phyloP scores from a whole-genome alignment of 2,888 invertebrate genomes.

The Oscheius sp. region DNA sequence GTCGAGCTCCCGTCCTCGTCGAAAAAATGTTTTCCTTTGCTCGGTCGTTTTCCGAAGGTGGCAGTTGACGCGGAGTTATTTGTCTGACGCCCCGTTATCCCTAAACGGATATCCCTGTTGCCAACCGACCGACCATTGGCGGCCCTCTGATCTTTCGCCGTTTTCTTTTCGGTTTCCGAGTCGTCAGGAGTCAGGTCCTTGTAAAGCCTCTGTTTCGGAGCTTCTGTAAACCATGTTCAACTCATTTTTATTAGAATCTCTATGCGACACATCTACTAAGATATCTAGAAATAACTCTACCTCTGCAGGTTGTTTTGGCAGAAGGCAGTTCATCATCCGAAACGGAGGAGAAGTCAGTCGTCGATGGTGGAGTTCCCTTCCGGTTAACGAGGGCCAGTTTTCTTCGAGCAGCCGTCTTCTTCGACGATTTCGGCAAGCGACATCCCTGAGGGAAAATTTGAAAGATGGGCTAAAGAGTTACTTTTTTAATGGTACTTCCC shows the following conservation, averaged over 20 bases:
- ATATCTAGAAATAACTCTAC: too few species aligned
- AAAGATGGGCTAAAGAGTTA: not conserved
- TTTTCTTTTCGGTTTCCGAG: constrained; percentile 1
- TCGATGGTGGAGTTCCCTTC: not conserved
- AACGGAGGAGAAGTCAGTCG: not conserved
- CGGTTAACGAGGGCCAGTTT: not conserved
- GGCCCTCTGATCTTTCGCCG: not conserved
- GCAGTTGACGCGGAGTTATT: constrained; percentile 14
- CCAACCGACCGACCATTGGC: not conserved
- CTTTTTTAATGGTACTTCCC: constrained; percentile 46
- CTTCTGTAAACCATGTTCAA: not conserved
- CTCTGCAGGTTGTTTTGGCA: not conserved
- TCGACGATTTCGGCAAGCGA: constrained; percentile 12
- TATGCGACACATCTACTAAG: too few species aligned
- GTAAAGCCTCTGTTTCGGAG: not conserved
- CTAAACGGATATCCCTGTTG: not conserved
- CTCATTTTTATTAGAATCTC: not conserved
- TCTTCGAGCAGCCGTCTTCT: constrained; percentile 27
- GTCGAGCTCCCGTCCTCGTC: constrained; percentile 9
- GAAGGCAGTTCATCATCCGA: not conserved
- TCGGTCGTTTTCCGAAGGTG: not conserved
- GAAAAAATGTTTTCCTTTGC: constrained; percentile 19
- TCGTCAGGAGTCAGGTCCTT: constrained; percentile 2
- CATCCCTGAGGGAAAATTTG: not conserved
- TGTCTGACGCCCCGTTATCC: constrained; percentile 1